Conservation (phyloP, 2,888 invertebrate genomes). For the Stenichneumon culpator region DNA sequence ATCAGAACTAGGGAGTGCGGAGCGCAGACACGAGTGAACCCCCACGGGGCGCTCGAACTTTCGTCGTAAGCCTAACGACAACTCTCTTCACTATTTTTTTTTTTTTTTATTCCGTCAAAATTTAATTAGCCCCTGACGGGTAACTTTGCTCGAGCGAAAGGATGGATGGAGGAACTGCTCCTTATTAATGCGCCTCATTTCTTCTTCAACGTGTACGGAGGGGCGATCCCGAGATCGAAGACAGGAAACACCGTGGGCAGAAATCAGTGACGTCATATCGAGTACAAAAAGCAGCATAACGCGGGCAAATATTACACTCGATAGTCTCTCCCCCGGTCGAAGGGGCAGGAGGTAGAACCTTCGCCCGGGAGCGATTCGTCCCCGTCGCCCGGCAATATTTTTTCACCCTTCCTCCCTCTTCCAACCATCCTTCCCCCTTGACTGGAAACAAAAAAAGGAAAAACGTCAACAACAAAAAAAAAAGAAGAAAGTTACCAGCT, state of each 20-base stretch:
- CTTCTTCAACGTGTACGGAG: conserved; percentile 35
- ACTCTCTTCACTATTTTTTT: background rate
- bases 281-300: conserved; percentile 38
- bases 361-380: conserved; percentile 64
- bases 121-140: conserved; percentile 68
- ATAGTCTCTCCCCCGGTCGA: background rate
- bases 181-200: conserved; percentile 68
- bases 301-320: conserved; percentile 36
- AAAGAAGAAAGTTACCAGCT: conserved; percentile 55
- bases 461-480: background rate
- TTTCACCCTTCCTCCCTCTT: conserved; percentile 26
- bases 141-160: conserved; percentile 24
- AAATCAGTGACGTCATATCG: conserved; percentile 30
- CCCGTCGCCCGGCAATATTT: conserved; percentile 58
- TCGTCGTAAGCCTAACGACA: conserved; percentile 59
- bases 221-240: conserved; percentile 3
- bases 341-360: background rate
- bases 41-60: conserved; percentile 46
- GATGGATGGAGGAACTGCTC: background rate
- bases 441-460: conserved; percentile 33
- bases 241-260: conserved; percentile 16
- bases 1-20: background rate
- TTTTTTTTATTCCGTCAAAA: conserved; percentile 72
- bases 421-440: conserved; percentile 4
- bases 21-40: too few relatives aligned